Conservation (phyloP, 1,140 invertebrate genomes). For the Amyelois transitella region DNA sequence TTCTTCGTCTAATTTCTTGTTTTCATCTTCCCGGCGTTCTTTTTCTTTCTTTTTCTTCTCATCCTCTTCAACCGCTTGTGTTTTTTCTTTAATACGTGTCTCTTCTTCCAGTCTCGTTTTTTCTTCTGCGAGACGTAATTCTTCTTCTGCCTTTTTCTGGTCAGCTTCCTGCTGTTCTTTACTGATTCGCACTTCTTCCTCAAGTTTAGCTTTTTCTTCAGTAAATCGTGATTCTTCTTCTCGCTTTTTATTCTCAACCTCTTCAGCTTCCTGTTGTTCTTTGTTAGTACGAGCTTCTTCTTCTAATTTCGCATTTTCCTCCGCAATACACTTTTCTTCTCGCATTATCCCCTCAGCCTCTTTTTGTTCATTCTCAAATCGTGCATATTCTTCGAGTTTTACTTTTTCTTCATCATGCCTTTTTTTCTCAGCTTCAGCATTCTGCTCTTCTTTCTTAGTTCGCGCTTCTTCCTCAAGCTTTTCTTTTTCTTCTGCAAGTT, state of each 20-base stretch:
- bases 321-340: conserved; percentile 11
- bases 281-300: neutral
- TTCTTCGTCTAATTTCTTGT: conserved; percentile 18
- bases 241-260: conserved; percentile 8
- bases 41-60: no score
- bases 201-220: no score
- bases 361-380: conserved; percentile 9
- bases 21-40: no score
- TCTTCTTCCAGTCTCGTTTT: conserved; percentile 21
- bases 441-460: neutral
- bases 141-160: conserved; percentile 13
- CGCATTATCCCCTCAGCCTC: conserved; percentile 15
- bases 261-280: neutral
- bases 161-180: conserved; percentile 14
- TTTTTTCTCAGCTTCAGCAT: conserved; percentile 13
- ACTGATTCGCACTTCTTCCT: conserved; percentile 4
- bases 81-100: conserved; percentile 19
- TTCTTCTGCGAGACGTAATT: conserved; percentile 6
- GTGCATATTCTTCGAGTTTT: conserved; percentile 11
- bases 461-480: neutral
- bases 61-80: conserved; percentile 17
- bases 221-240: conserved; percentile 20
- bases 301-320: conserved; percentile 14
- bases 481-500: conserved; percentile 7
- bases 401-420: conserved; percentile 17